Percentiles rank a stretch among this genome's conserved stretches.
phyloP scores from a whole-genome alignment of 2,888 invertebrate species.

The Nycteola revayana region DNA sequence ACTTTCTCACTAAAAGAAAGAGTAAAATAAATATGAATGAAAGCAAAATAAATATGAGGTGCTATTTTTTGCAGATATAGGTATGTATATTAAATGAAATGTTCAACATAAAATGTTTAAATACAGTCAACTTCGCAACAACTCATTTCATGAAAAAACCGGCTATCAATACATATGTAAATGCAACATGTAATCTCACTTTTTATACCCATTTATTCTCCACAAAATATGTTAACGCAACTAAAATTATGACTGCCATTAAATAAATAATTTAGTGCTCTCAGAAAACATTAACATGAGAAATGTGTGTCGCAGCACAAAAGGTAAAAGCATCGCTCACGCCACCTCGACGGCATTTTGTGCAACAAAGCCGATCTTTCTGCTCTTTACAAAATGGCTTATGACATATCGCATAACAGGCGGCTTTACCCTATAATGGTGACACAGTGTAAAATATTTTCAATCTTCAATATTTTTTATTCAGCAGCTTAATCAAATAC shows the following conservation, averaged over 20 bases:
- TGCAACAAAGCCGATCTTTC: constrained; percentile 49
- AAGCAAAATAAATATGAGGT: no score
- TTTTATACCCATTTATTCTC: constrained; percentile 21
- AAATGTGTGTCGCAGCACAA: constrained; percentile 40
- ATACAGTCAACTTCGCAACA: neutral
- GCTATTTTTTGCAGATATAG: no score
- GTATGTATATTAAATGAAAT: no score
- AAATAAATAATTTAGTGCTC: constrained; percentile 45
- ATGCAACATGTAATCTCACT: constrained; percentile 3
- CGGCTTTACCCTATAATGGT: constrained; percentile 25
- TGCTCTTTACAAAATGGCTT: constrained; percentile 42
- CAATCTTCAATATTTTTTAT: no score
- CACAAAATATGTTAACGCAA: constrained; percentile 26
- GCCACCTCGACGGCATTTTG: constrained; percentile 48
- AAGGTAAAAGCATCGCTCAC: constrained; percentile 45
- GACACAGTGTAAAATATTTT: constrained; percentile 29
- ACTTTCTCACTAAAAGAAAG: no score
- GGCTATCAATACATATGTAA: constrained; percentile 2
- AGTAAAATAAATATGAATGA: no score
- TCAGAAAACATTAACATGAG: constrained; percentile 43
- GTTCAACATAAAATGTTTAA: no score
- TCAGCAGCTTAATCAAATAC: no score
- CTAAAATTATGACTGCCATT: constrained; percentile 39
- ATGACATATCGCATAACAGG: constrained; percentile 33
- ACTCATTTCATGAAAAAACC: neutral